These are phyloP conservation scores for Drosophila rufa DNA, from an alignment of 1,140 invertebrate genomes.

Conservation along the genomic window DNA sequence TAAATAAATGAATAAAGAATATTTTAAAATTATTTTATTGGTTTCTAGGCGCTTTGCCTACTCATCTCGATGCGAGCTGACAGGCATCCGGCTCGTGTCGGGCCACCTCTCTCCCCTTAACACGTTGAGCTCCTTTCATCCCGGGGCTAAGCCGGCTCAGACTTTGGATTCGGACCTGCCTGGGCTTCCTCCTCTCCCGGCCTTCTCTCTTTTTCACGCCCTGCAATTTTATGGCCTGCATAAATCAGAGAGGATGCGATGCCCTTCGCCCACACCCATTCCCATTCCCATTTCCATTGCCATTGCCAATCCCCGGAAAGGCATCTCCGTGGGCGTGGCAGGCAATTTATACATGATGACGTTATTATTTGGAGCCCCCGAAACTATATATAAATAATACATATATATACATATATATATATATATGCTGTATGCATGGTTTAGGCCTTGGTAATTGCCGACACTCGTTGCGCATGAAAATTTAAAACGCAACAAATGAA, in stretches of 20 bases:
- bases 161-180: constrained; percentile 27
- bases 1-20: background rate
- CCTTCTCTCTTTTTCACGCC: constrained; percentile 36
- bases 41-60: background rate
- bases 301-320: constrained; percentile 11
- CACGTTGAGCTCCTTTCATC: constrained; percentile 49
- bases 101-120: constrained; percentile 3
- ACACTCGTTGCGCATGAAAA: constrained; percentile 68
- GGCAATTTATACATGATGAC: constrained; percentile 69
- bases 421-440: constrained; percentile 20
- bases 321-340: constrained; percentile 44
- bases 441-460: constrained; percentile 67
- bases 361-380: constrained; percentile 43
- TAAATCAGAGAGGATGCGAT: constrained; percentile 47
- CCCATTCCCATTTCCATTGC: background rate
- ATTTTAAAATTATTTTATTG: too few relatives aligned
- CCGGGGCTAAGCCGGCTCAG: constrained; percentile 37
- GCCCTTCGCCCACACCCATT: constrained; percentile 11
- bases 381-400: constrained; percentile 8
- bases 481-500: constrained; percentile 80
- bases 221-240: constrained; percentile 57
- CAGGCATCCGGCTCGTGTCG: constrained; percentile 14
- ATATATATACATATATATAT: background rate
- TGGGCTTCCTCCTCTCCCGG: background rate
- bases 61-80: constrained; percentile 40